Conservation (phyloP, 2,113 vertebrate species). For the Panthera leo region DNA sequence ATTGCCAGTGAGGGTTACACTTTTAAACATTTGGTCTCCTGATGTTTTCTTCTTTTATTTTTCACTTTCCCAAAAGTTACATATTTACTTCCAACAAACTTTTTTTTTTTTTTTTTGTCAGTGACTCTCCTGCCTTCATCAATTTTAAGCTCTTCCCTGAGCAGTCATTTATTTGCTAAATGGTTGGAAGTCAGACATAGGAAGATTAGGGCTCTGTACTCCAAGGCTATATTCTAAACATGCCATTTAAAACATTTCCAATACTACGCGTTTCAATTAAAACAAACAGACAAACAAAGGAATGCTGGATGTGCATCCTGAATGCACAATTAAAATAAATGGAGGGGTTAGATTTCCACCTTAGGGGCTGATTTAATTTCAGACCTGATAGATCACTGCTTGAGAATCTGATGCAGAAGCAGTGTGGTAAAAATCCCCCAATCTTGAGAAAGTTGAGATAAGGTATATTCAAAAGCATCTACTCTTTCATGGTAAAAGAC, state of each 20-base stretch:
- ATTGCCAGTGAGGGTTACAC: not conserved
- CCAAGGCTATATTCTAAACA: not conserved
- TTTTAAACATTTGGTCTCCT: not conserved
- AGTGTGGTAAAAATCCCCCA: not conserved
- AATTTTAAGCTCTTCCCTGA: not conserved
- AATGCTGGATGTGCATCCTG: not conserved
- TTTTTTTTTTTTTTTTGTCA: not conserved
- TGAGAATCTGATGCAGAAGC: not conserved
- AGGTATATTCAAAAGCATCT: not conserved
- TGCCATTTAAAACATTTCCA: not conserved
- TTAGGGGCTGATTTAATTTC: not conserved
- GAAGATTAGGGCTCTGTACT: not conserved
- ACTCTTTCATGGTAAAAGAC: not conserved
- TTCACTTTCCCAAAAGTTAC: constrained; percentile 7
- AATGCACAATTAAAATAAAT: constrained; percentile 17
- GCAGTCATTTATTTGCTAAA: not conserved
- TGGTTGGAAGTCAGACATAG: not conserved
- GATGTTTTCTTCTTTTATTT: constrained; percentile 2
- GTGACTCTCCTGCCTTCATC: not conserved
- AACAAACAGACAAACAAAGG: not conserved
- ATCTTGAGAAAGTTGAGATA: not conserved
- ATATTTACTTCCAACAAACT: not conserved
- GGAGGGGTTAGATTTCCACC: not conserved
- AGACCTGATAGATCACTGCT: not conserved
- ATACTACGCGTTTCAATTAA: not conserved